Evolutionary conservation across 30 jellyfish, hydroid and myxozoan genomes (phyloP).

Genomic region (Hydra vulgaris): DNA sequence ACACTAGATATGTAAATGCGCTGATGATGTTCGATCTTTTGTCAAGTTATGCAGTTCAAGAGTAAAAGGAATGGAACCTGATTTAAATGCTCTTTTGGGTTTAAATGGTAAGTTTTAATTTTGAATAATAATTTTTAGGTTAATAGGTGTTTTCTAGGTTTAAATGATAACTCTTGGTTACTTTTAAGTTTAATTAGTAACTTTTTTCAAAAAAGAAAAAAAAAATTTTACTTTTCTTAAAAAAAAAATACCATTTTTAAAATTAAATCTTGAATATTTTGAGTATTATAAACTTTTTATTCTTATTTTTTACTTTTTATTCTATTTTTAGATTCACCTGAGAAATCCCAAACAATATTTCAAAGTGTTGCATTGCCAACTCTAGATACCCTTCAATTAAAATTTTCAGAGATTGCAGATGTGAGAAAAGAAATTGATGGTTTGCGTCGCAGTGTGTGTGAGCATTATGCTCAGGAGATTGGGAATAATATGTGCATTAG

Average conservation of each 20-base stretch:
- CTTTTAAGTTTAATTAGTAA: too few relatives aligned
- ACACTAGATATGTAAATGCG: slow-evolving; percentile 45
- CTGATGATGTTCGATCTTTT: slow-evolving; percentile 61
- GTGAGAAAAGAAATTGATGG: slow-evolving; percentile 49
- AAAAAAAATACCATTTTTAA: too few relatives aligned
- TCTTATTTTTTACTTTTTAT: too few relatives aligned
- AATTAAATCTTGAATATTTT: too few relatives aligned
- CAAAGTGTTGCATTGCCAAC: slow-evolving; percentile 22
- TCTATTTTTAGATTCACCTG: slow-evolving; percentile 23
- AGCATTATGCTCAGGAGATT: slow-evolving; percentile 88
- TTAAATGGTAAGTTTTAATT: slow-evolving; percentile 42
- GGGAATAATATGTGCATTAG: slow-evolving; percentile 75
- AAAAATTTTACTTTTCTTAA: too few relatives aligned
- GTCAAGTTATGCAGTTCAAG: slow-evolving; percentile 46
- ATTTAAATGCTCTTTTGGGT: slow-evolving; percentile 68
- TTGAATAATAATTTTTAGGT: too few relatives aligned
- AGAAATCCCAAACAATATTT: slow-evolving; percentile 7
- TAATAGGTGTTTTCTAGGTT: background rate
- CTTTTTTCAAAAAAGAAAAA: too few relatives aligned
- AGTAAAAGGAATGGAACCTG: slow-evolving; percentile 81
- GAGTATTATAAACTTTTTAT: background rate
- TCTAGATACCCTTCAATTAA: slow-evolving; percentile 32
- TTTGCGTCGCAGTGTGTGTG: slow-evolving; percentile 60
- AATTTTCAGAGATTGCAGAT: slow-evolving; percentile 28
- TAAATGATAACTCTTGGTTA: too few relatives aligned